These are phyloP conservation scores for Antheraea yamamai DNA, from an alignment of 2,888 invertebrate genomes.

Conservation along the genomic window DNA sequence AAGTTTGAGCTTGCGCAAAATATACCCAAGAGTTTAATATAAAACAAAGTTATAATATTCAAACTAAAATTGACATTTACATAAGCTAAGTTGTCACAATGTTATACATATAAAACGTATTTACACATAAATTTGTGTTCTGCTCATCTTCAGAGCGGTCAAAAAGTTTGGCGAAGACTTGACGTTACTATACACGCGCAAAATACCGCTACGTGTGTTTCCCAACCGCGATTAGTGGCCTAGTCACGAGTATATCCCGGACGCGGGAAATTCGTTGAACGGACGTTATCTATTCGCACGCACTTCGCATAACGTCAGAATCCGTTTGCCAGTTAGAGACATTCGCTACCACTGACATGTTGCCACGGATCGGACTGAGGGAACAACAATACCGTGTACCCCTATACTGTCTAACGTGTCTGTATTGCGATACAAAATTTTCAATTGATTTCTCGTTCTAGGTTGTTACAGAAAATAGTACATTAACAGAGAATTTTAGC, in stretches of 20 bases:
- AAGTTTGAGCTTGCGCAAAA: too few relatives aligned
- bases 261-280: conserved; percentile 61
- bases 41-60: too few relatives aligned
- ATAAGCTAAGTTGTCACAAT: too few relatives aligned
- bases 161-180: too few relatives aligned
- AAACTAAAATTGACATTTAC: too few relatives aligned
- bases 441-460: not conserved
- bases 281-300: conserved; percentile 64
- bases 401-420: not conserved
- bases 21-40: too few relatives aligned
- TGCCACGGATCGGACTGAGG: not conserved
- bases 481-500: not conserved
- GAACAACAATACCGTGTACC: conserved; percentile 5
- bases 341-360: conserved; percentile 7
- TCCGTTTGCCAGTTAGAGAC: conserved; percentile 54
- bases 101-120: too few relatives aligned
- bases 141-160: too few relatives aligned
- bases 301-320: conserved; percentile 41
- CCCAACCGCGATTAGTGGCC: conserved; percentile 46
- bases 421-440: not conserved
- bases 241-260: conserved; percentile 50
- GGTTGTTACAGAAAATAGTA: not conserved
- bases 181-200: not conserved
- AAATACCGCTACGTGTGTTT: conserved; percentile 32
- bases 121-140: too few relatives aligned